A percentile compares a stretch with the other conserved stretches of the same genome.
These are phyloP conservation scores for Macrocentrus cingulum DNA, from an alignment of 1,140 invertebrate genomes.

Conservation along the genomic window DNA sequence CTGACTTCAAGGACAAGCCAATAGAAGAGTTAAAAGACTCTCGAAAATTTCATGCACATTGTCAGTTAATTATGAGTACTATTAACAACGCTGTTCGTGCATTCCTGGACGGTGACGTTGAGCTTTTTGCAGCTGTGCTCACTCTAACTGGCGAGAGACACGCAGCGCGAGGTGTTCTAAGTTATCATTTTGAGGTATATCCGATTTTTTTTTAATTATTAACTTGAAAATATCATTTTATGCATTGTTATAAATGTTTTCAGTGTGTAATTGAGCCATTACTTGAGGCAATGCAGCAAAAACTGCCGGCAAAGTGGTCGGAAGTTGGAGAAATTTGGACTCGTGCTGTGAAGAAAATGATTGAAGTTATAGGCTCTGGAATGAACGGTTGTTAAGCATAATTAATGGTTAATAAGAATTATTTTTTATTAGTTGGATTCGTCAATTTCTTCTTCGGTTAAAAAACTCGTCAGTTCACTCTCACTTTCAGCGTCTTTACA, in stretches of 20 bases:
- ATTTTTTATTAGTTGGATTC: neutral
- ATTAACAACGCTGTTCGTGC: slow-evolving; percentile 29
- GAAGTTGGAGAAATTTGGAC: neutral
- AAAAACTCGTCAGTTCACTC: neutral
- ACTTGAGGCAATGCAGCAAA: neutral
- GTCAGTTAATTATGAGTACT: slow-evolving; percentile 27
- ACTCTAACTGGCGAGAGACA: slow-evolving; percentile 31
- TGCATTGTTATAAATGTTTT: too few relatives aligned
- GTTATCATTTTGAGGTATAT: slow-evolving; percentile 28
- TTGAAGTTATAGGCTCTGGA: neutral
- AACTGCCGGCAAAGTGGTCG: neutral
- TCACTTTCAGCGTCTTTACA: too few relatives aligned
- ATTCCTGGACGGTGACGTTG: slow-evolving; percentile 30
- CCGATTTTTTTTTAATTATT: neutral
- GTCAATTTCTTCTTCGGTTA: neutral
- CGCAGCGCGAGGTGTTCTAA: slow-evolving; percentile 13
- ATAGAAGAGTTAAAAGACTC: slow-evolving; percentile 61
- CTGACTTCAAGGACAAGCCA: slow-evolving; percentile 61
- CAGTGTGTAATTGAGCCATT: neutral
- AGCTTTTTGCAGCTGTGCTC: slow-evolving; percentile 29
- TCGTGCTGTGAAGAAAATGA: neutral
- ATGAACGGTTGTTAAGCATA: neutral
- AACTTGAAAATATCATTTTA: slow-evolving; percentile 4
- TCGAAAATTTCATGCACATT: slow-evolving; percentile 38
- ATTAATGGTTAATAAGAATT: neutral